Conservation (phyloP, 2,113 vertebrate genomes). For the Megatriorchis doriae region DNA sequence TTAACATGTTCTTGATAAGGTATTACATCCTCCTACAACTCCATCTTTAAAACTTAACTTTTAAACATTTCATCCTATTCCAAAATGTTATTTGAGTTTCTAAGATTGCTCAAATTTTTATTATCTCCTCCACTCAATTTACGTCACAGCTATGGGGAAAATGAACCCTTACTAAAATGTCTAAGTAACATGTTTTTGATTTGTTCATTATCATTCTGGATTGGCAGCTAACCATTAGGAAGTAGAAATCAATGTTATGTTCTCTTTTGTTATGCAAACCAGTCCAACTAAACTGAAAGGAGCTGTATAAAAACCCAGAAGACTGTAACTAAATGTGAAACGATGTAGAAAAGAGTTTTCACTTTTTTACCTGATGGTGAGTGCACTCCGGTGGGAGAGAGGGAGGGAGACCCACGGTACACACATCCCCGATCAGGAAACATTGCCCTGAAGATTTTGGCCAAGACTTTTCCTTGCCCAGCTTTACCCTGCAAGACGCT, state of each 20-base stretch:
- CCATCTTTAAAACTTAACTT: not conserved
- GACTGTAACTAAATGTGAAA: not conserved
- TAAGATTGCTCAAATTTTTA: not conserved
- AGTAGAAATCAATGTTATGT: not conserved
- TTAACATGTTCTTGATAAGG: not conserved
- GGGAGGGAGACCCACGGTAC: rapidly evolving
- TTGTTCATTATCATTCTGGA: not conserved
- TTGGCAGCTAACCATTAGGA: not conserved
- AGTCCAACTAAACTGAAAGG: not conserved
- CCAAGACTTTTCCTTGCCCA: not conserved
- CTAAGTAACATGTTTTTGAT: not conserved
- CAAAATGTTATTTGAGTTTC: not conserved
- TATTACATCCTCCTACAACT: not conserved
- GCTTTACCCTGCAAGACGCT: not conserved
- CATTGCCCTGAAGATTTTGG: not conserved
- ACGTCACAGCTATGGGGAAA: not conserved
- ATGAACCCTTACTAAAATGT: not conserved
- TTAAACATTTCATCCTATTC: not conserved
- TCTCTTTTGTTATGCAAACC: not conserved
- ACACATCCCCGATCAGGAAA: not conserved
- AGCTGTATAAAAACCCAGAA: not conserved
- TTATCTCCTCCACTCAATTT: not conserved
- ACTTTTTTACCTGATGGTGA: not conserved
- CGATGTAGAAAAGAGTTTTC: not conserved
- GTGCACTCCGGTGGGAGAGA: too few relatives aligned